Percentiles rank a stretch among this genome's conserved stretches.
phyloP scores from a whole-genome alignment of 2,113 vertebrate genomes.

The Hymenochirus boettgeri region DNA sequence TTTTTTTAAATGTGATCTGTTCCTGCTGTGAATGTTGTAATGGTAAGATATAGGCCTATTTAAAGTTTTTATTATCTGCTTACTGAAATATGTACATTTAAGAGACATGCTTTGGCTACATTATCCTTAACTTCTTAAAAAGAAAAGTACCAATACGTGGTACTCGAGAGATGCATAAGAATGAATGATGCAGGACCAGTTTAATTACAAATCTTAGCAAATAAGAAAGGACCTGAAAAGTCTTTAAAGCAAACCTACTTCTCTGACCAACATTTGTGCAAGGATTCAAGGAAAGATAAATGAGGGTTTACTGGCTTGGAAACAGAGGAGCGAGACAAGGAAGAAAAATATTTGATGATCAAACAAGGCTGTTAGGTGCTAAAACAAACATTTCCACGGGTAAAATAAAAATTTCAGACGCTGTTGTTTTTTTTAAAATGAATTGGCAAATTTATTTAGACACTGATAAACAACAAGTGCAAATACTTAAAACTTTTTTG shows the following conservation, averaged over 20 bases:
- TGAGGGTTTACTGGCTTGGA: conserved; percentile 10
- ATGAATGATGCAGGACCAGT: not conserved
- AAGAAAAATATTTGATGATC: conserved; percentile 33
- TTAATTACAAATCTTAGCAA: conserved; percentile 32
- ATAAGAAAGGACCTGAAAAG: conserved; percentile 24
- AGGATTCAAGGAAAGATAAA: conserved; percentile 30
- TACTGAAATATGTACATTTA: not conserved
- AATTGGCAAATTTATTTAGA: conserved; percentile 2
- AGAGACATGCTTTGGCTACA: not conserved
- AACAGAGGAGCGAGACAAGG: conserved; percentile 3
- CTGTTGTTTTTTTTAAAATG: conserved; percentile 6
- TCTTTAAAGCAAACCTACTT: conserved; percentile 32
- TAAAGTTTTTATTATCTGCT: conserved; percentile 1
- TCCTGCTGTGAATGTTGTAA: no score
- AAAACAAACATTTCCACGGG: conserved; percentile 23
- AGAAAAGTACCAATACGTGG: not conserved
- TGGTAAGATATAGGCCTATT: not conserved
- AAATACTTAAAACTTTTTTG: not conserved
- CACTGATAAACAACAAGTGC: not conserved
- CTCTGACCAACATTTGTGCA: conserved; percentile 33
- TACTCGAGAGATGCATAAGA: not conserved
- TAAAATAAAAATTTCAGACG: conserved; percentile 12
- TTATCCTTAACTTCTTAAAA: not conserved
- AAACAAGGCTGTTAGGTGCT: conserved; percentile 31
- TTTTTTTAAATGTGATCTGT: no score